Percentiles rank a stretch among this genome's conserved stretches.
These are phyloP conservation scores for Coendou prehensilis DNA, from an alignment of 2,797 vertebrate species.

Conservation along the genomic window DNA sequence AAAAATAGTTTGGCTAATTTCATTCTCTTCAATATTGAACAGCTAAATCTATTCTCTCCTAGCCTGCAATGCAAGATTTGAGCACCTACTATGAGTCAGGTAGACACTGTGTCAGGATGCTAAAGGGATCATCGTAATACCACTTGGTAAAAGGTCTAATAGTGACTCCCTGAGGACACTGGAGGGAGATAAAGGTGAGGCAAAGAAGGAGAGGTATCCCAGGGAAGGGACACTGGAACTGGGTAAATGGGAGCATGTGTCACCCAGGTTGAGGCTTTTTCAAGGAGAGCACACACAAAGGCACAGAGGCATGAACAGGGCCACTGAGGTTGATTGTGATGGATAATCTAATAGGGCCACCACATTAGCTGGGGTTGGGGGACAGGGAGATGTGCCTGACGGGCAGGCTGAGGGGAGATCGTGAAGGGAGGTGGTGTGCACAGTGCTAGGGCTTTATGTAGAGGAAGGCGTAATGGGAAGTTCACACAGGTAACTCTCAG, in stretches of 20 bases:
- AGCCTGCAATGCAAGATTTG: neutral
- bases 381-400: neutral
- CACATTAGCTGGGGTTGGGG: neutral
- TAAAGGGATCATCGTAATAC: neutral
- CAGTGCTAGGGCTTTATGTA: neutral
- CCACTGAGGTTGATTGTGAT: neutral
- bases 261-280: neutral
- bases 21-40: neutral
- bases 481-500: neutral
- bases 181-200: neutral
- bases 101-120: neutral
- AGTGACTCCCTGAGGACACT: neutral
- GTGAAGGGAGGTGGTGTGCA: neutral
- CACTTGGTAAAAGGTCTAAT: neutral
- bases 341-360: rapidly evolving
- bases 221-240: neutral
- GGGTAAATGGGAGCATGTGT: neutral
- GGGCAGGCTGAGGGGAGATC: neutral
- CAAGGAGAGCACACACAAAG: neutral
- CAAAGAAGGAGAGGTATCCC: neutral
- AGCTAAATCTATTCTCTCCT: neutral
- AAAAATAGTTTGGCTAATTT: neutral
- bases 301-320: rapidly evolving
- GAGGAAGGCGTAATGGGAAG: neutral
- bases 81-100: neutral